Evolutionary conservation across 2,888 invertebrate genomes (phyloP).

Genomic region (Zelleria hepariella): DNA sequence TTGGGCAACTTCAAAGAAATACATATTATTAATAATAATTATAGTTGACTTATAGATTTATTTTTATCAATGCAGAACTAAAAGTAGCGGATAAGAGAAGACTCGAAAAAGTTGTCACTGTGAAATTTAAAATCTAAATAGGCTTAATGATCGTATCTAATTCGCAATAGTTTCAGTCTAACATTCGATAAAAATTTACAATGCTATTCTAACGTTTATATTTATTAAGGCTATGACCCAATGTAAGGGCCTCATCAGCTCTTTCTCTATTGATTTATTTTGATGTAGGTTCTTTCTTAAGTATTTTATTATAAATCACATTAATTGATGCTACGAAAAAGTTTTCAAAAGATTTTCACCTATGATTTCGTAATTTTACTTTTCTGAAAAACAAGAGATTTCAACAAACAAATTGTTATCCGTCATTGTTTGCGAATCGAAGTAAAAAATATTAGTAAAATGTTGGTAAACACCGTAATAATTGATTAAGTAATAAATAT

Average conservation of each 20-base stretch:
- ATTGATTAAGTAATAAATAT: background rate
- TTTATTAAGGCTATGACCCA: slow-evolving; percentile 48
- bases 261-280: background rate
- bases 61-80: background rate
- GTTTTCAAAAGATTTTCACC: background rate
- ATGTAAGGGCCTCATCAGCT: slow-evolving; percentile 10
- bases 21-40: background rate
- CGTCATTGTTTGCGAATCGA: background rate
- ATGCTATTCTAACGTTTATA: slow-evolving; percentile 35
- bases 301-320: background rate
- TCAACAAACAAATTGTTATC: background rate
- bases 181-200: slow-evolving; percentile 68
- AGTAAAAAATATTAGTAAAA: background rate
- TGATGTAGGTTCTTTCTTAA: background rate
- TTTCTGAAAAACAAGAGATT: background rate
- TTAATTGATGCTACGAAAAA: background rate
- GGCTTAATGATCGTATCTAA: slow-evolving; percentile 51
- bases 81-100: background rate
- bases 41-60: no score
- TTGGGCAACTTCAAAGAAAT: background rate
- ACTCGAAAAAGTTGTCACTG: background rate
- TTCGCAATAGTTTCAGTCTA: slow-evolving; percentile 67
- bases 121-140: slow-evolving; percentile 45
- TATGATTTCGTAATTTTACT: background rate
- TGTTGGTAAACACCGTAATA: background rate